These are phyloP conservation scores for Pristionchus entomophagus DNA, from an alignment of 2,888 invertebrate genomes.

Conservation along the genomic window DNA sequence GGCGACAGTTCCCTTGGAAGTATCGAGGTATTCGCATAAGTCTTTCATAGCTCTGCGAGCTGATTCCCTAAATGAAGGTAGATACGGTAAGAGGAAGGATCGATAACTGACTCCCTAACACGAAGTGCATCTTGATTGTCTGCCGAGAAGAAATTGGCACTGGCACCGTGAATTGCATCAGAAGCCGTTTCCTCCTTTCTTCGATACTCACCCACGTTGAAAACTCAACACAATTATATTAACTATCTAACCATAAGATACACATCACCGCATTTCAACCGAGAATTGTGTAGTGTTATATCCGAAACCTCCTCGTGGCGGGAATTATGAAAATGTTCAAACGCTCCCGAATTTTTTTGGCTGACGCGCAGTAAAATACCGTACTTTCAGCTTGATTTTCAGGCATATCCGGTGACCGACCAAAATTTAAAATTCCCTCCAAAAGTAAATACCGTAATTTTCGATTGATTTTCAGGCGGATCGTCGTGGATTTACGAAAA, in stretches of 20 bases:
- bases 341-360: no score
- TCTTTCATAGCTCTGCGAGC: constrained; percentile 94
- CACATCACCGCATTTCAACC: background rate
- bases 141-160: constrained; percentile 66
- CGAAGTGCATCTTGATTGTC: constrained; percentile 63
- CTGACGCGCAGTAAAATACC: no score
- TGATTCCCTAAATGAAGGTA: constrained; percentile 83
- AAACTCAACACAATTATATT: constrained; percentile 53
- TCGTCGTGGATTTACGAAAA: no score
- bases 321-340: no score
- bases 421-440: no score
- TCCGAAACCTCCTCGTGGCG: background rate
- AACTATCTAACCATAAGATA: no score
- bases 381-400: no score
- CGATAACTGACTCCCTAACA: constrained; percentile 60
- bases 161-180: constrained; percentile 66
- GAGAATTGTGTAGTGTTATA: no score
- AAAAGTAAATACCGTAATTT: no score
- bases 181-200: constrained; percentile 62
- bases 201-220: constrained; percentile 68
- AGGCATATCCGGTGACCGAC: no score
- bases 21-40: constrained; percentile 86
- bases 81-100: background rate
- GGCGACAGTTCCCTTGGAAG: constrained; percentile 88
- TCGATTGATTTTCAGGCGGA: no score